Evolutionary conservation across 2,797 vertebrate species (phyloP).

Genomic region (Protosalanx chinensis): DNA sequence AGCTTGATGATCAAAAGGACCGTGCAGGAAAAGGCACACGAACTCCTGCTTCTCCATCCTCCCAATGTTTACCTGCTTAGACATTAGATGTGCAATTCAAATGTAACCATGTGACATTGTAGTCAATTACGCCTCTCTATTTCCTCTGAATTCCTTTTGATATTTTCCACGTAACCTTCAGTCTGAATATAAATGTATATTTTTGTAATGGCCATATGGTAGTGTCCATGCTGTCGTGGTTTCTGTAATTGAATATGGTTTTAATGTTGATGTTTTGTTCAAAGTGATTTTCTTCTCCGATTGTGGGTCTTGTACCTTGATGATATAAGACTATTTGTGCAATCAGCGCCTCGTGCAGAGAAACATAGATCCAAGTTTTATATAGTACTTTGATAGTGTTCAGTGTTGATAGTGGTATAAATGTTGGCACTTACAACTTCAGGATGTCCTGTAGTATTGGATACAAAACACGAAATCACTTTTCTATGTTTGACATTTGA

Average conservation of each 20-base stretch:
- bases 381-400: constrained; percentile 64
- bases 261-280: constrained; percentile 38
- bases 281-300: constrained; percentile 31
- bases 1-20: background rate
- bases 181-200: constrained; percentile 60
- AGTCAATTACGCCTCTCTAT: background rate
- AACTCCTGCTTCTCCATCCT: background rate
- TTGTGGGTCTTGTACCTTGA: constrained; percentile 14
- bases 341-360: constrained; percentile 61
- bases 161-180: constrained; percentile 45
- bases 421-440: constrained; percentile 58
- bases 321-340: constrained; percentile 33
- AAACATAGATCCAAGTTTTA: constrained; percentile 51
- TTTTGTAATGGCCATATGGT: constrained; percentile 60
- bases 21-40: background rate
- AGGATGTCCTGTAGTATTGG: constrained; percentile 61
- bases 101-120: background rate
- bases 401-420: constrained; percentile 60
- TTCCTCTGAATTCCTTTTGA: constrained; percentile 32
- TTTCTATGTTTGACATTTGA: constrained; percentile 53
- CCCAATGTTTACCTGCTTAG: background rate
- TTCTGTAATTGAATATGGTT: constrained; percentile 12
- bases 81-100: background rate
- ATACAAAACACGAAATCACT: constrained; percentile 46
- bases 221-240: constrained; percentile 34